A percentile compares a stretch with the other conserved stretches of the same genome.
Conservation (phyloP, 92 coral and sea anemone species). For the Heliopora coerulea region DNA sequence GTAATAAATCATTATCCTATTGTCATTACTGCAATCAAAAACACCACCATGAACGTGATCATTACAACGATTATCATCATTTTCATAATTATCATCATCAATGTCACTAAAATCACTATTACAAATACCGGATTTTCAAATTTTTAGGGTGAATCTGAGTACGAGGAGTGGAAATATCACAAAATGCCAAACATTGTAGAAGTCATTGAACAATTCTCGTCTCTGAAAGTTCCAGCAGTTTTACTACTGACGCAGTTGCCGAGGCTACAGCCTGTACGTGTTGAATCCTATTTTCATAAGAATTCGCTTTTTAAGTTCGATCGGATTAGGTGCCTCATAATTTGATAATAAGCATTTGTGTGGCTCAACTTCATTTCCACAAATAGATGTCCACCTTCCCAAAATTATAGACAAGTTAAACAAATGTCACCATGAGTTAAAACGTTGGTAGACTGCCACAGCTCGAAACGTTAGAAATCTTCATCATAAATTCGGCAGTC, state of each 20-base stretch:
- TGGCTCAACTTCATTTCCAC: no score
- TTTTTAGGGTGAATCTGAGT: constrained; percentile 75
- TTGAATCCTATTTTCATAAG: not conserved
- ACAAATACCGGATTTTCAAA: not conserved
- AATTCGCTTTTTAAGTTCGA: not conserved
- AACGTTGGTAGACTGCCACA: no score
- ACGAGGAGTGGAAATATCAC: constrained; percentile 94
- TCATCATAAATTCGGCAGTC: no score
- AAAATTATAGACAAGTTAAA: no score
- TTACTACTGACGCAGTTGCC: constrained; percentile 87
- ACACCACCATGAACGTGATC: not conserved
- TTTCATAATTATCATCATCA: not conserved
- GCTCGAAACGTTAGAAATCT: no score
- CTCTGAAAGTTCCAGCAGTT: constrained; percentile 76
- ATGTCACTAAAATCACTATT: not conserved
- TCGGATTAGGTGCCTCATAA: no score
- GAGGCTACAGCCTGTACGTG: constrained; percentile 90
- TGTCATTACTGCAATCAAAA: not conserved
- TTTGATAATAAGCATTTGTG: no score
- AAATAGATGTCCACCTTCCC: no score
- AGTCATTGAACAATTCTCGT: constrained; percentile 76
- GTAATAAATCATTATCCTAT: no score
- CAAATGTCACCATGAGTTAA: no score
- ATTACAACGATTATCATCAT: not conserved
- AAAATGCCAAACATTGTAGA: constrained; percentile 90